Base-by-base conservation (phyloP, 2,797 vertebrate species). In the Clarias fuscus region DNA sequence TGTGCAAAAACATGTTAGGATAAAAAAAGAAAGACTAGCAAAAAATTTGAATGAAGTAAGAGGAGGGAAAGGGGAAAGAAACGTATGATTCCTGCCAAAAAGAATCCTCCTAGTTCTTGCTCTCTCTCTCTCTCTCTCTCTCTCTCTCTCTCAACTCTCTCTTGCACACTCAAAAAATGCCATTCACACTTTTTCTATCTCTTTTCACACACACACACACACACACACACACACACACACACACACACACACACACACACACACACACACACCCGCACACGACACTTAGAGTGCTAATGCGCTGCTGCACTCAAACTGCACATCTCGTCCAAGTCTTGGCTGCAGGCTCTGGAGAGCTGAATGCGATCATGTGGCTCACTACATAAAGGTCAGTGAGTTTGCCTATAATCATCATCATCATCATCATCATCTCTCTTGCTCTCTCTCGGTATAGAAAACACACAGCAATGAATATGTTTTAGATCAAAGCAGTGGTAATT, bases 371-470 rank as follows among this genome's bases (percentile, higher is more conserved):
- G 84, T 82, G 77, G 65, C 81, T 70, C 73, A 71, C 73, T 43
- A 59, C 65, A 84, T 82, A 90, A 88, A 87, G 86, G 84, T 90
- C 86, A 90, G 84, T 37, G 72, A 82, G 72, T 87, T 70, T 89
- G 56, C 82, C 82, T 72, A 82, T 67, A 71, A 65, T 76, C 18
- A 33, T 77, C 13, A 40, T 84, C 56, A 37, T 76, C 18, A 40
- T 40, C 70, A 43, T 72, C 70, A 75, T 75, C 56, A 37, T 27
- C 15, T 67, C 61, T 17, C 61, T 43, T 33, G 40, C 30, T 80
- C 70, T 24, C 18, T 17, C 24, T 61, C n/a, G 48, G 61, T 59
- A 86, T 83, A 84, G 78, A 56, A 48, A 77, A 70, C 18, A 76
- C 20, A 40, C 18, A 76, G 53, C 37, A 27, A 20, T 30, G 61